Evolutionary conservation across 1,140 invertebrate species (phyloP).

Genomic region (Medauroidea extradentata): DNA sequence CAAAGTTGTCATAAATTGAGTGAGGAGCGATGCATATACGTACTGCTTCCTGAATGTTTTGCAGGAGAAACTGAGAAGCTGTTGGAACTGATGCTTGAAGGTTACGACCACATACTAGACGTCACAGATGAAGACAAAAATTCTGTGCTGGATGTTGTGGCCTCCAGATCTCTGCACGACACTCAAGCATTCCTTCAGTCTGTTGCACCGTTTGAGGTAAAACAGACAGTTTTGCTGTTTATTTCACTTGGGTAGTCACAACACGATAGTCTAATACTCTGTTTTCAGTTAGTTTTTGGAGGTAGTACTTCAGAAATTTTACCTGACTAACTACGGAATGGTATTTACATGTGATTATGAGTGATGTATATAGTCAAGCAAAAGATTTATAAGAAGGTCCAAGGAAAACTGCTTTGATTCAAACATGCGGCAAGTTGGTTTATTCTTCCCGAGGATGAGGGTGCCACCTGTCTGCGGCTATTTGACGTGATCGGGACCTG

Average conservation of each 20-base stretch:
- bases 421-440: too few species aligned
- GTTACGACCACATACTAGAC: conserved; percentile 84
- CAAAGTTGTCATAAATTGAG: too few species aligned
- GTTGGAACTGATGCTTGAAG: conserved; percentile 71
- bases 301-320: neutral
- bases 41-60: neutral
- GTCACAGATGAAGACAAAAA: conserved; percentile 60
- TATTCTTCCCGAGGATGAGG: too few species aligned
- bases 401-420: too few species aligned
- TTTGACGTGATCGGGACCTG: too few species aligned
- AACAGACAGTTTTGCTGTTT: neutral
- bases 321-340: too few species aligned
- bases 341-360: too few species aligned
- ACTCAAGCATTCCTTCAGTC: conserved; percentile 61
- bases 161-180: conserved; percentile 57
- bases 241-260: too few species aligned
- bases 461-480: too few species aligned
- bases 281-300: neutral
- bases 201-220: conserved; percentile 67
- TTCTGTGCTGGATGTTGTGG: conserved; percentile 61
- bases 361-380: too few species aligned
- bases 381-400: too few species aligned
- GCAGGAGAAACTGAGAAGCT: conserved; percentile 71
- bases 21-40: too few species aligned
- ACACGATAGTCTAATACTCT: neutral